Base-by-base conservation (phyloP, 2,888 invertebrate genomes). In the Leucoma salicis region DNA sequence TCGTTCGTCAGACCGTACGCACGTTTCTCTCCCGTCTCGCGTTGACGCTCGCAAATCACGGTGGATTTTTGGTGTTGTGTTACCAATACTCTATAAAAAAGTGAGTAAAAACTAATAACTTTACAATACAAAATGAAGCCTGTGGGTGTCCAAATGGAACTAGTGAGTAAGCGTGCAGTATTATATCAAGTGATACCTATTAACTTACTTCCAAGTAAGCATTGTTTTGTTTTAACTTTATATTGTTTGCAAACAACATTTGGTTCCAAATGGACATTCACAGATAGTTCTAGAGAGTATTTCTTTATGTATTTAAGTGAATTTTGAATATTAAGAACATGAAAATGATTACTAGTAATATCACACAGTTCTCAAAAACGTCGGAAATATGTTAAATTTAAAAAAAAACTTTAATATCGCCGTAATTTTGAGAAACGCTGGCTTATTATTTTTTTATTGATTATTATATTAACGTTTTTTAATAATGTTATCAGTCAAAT, bases 1-100 rank as follows among this genome's bases (percentile, higher is more conserved):
- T 65, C 69, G 70, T 53, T 63, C 69, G 69, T 63, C 58, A 74
- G 51, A 46, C 48, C 32, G 74, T 64, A 63, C 80, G 81, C 82
- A 85, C 85, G 83, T 59, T 45, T 50, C 41, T 37, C 35, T 39
- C 49, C 43, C 61, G 35, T 15, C 31, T 48, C 60, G 50, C 60
- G 61, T 53, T 32, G 47, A 53, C 45, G 53, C 33, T 47, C 57
- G 61, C 43, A 40, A 53, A 58, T 47, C 13, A 49, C 57, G 55
- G 31, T 50, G 42, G 42, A 21, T 34, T 57, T 35, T 27, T 51
- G 50, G 60, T 57, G 57, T 56, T 51, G 56, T 63, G 60, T 51
- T 47, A 15, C 42, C 11, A 24, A 52, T 53, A 51, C 54, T 49
- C 44, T 54, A 36, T 31, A 62, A 47, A 68, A 78, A 64, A 70